Evolutionary conservation across 2,797 vertebrate genomes (phyloP).

Genomic region (Galaxias olidus): DNA sequence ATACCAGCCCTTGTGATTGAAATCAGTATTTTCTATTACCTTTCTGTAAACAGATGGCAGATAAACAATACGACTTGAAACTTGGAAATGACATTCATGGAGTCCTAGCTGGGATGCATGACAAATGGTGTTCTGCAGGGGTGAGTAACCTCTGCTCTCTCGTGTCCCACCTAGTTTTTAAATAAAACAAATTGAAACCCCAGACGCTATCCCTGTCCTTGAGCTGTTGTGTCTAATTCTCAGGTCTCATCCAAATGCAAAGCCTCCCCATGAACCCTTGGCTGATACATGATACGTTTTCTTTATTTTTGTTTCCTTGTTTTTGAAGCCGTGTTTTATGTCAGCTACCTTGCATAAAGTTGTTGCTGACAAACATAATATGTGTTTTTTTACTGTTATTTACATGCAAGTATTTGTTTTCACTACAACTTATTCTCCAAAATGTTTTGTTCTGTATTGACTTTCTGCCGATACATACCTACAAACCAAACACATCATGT

Average conservation of each 20-base stretch:
- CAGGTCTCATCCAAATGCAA: not conserved
- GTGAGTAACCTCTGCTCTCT: slow-evolving; percentile 23
- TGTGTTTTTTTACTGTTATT: not conserved
- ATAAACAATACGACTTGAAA: slow-evolving; percentile 53
- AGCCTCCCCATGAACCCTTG: not conserved
- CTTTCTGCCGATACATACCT: no score
- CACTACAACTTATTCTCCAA: no score
- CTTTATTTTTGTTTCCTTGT: no score
- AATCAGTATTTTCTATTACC: slow-evolving; percentile 62
- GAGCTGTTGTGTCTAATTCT: no score
- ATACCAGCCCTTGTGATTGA: slow-evolving; percentile 57
- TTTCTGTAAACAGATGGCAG: slow-evolving; percentile 62
- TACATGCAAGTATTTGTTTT: no score
- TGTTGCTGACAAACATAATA: not conserved
- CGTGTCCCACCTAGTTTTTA: not conserved
- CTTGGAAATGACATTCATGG: slow-evolving; percentile 28
- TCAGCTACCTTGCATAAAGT: no score
- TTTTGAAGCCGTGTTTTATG: no score
- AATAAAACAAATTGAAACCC: no score
- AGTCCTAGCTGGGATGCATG: not conserved
- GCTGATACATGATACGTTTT: not conserved
- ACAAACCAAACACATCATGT: slow-evolving; percentile 11
- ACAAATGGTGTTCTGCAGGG: slow-evolving; percentile 6
- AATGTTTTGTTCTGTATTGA: no score
- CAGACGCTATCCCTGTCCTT: not conserved